Base-by-base conservation (phyloP, 2,797 vertebrate species). In the Scolopax rusticola region DNA sequence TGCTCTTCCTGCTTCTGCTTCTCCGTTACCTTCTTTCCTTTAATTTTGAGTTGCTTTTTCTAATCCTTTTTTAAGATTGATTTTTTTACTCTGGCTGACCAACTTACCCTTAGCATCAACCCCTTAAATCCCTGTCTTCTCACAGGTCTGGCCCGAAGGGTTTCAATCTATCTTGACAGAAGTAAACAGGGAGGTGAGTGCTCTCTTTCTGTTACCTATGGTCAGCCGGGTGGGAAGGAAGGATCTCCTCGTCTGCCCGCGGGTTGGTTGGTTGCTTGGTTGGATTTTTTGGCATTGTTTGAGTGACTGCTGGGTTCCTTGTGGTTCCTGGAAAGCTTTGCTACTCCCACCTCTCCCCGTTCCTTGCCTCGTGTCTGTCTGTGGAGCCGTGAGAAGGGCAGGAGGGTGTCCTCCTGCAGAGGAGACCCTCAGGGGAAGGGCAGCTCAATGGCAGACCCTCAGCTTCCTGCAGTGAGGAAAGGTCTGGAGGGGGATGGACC, bases 101-200 rank as follows among this genome's bases (percentile, higher is more conserved):
- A 41, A 57, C 80, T 89, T 70, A 56, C 88, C 93, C 89, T 60
- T 88, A 77, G 95, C 80, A 61, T 82, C 96, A 88, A 67, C 84
- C 96, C 96, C 94, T 83, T 91, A 93, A 45, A 45, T 73, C 85
- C 88, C 95, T 97, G 93, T 97, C 94, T 97, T 97, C 98, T 97
- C 96, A 56, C 98, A 99, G 99, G 99, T 99, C 98, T 99, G 97
- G 98, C 99, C 97, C 98, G 99, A 97, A 99, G 98, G 97, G 98
- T 99, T 97, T 99, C 99, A 97, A 99, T 99, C 98, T 99, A 98
- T 98, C 99, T 99, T 98, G 99, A 99, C 98, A 98, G 98, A 96
- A 99, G 98, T 98, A 99, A 99, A 92, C 99, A 99, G 98, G 99
- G 99, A 98, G 99, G 99, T 99, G 98, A 99, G 99, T 99, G 97